Conservation (phyloP, 2,888 invertebrate genomes). For the Drosophila subquinaria region DNA sequence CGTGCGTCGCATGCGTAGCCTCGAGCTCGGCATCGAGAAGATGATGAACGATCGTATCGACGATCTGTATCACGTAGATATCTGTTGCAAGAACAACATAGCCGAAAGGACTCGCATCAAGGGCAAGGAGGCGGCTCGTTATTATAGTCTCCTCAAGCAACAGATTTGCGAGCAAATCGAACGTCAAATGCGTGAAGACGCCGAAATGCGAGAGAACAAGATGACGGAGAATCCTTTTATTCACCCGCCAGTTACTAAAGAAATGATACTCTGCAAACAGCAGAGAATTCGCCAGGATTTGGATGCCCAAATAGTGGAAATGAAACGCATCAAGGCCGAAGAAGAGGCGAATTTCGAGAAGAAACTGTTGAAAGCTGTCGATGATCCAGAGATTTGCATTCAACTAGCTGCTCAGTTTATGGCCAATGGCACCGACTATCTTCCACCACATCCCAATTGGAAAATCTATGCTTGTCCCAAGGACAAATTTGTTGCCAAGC, state of each 20-base stretch:
- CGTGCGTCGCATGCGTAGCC: slow-evolving; percentile 69
- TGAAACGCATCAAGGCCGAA: slow-evolving; percentile 67
- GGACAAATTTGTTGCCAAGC: slow-evolving; percentile 53
- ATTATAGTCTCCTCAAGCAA: slow-evolving; percentile 66
- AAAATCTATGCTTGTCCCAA: slow-evolving; percentile 65
- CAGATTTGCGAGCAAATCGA: slow-evolving; percentile 81
- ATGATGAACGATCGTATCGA: slow-evolving; percentile 69
- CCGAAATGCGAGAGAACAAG: slow-evolving; percentile 73
- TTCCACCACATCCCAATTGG: slow-evolving; percentile 83
- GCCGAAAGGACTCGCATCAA: slow-evolving; percentile 59
- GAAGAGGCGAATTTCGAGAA: slow-evolving; percentile 71
- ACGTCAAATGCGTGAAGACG: slow-evolving; percentile 66
- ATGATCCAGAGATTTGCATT: slow-evolving; percentile 73
- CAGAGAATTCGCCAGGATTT: slow-evolving; percentile 58
- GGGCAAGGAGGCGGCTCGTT: slow-evolving; percentile 64
- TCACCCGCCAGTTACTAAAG: slow-evolving; percentile 53
- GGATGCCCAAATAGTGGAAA: slow-evolving; percentile 73
- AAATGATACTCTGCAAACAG: slow-evolving; percentile 56
- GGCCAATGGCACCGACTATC: slow-evolving; percentile 70
- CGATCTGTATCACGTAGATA: slow-evolving; percentile 74
- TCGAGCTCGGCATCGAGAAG: slow-evolving; percentile 70
- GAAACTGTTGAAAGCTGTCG: slow-evolving; percentile 66
- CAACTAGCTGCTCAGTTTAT: slow-evolving; percentile 71
- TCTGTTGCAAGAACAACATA: slow-evolving; percentile 73
- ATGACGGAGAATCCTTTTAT: slow-evolving; percentile 81